phyloP scores from a whole-genome alignment of 1,140 invertebrate species.

The Nymphalis io region DNA sequence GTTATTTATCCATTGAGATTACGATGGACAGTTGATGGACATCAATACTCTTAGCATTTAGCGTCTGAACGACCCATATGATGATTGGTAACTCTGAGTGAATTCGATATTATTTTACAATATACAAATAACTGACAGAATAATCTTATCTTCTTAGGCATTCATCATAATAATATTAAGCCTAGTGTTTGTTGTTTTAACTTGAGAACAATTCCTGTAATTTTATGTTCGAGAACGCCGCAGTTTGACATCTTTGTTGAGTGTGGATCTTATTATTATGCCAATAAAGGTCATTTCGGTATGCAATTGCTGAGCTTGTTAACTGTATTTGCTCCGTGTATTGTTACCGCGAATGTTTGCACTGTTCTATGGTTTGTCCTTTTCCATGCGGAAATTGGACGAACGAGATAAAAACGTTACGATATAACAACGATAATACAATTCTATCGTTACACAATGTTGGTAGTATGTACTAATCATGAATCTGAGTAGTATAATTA shows the following conservation, averaged over 20 bases:
- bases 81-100: too few species aligned
- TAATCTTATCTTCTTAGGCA: too few species aligned
- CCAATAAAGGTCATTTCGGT: constrained; percentile 2
- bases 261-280: not conserved
- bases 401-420: not conserved
- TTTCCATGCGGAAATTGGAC: not conserved
- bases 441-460: not conserved
- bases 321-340: constrained; percentile 25
- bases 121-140: too few species aligned
- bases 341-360: constrained; percentile 19
- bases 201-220: not conserved
- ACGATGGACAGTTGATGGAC: too few species aligned
- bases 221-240: not conserved
- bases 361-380: constrained; percentile 15
- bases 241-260: not conserved
- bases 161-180: not conserved
- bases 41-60: too few species aligned
- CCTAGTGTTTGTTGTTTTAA: not conserved
- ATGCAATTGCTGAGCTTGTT: constrained; percentile 8
- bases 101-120: too few species aligned
- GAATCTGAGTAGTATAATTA: too few species aligned
- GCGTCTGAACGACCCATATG: too few species aligned
- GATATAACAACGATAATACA: not conserved
- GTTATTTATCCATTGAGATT: too few species aligned
- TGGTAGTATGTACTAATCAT: too few species aligned